Evolutionary conservation across 2,888 invertebrate genomes (phyloP).

Genomic region (Pharmacophagus antenor): DNA sequence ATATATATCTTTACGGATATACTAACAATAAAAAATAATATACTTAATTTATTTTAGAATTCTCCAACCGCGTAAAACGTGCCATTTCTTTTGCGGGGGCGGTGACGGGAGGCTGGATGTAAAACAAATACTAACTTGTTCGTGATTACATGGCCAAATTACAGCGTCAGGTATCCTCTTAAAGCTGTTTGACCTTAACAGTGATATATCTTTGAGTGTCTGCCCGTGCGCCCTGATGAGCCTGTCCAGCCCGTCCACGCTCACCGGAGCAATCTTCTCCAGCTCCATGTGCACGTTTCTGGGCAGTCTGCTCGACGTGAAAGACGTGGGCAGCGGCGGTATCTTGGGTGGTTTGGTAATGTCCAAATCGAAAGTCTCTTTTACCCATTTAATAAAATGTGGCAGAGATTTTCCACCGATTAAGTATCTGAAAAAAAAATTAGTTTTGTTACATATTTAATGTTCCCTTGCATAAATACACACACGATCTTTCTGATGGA

Average conservation of each 20-base stretch:
- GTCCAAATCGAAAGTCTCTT: slow-evolving; percentile 85
- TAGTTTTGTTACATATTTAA: not conserved
- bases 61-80: too few relatives aligned
- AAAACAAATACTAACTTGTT: slow-evolving; percentile 75
- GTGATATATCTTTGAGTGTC: slow-evolving; percentile 93
- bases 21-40: too few relatives aligned
- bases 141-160: slow-evolving; percentile 93
- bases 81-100: too few relatives aligned
- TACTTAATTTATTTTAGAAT: too few relatives aligned
- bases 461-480: not conserved
- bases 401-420: slow-evolving; percentile 88
- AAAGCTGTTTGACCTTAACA: slow-evolving; percentile 86
- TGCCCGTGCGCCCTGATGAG: slow-evolving; percentile 95
- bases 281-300: slow-evolving; percentile 80
- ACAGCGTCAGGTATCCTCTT: slow-evolving; percentile 95
- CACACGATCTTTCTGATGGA: not conserved
- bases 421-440: slow-evolving; percentile 84
- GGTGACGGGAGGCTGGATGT: too few relatives aligned
- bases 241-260: slow-evolving; percentile 89
- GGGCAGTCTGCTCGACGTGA: slow-evolving; percentile 84
- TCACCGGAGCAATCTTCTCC: slow-evolving; percentile 66
- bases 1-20: too few relatives aligned
- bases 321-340: slow-evolving; percentile 81
- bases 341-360: slow-evolving; percentile 61
- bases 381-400: slow-evolving; percentile 90